Evolutionary conservation across 1,140 invertebrate species (phyloP).

Genomic region (Pachyrhynchus sulphureomaculatus): DNA sequence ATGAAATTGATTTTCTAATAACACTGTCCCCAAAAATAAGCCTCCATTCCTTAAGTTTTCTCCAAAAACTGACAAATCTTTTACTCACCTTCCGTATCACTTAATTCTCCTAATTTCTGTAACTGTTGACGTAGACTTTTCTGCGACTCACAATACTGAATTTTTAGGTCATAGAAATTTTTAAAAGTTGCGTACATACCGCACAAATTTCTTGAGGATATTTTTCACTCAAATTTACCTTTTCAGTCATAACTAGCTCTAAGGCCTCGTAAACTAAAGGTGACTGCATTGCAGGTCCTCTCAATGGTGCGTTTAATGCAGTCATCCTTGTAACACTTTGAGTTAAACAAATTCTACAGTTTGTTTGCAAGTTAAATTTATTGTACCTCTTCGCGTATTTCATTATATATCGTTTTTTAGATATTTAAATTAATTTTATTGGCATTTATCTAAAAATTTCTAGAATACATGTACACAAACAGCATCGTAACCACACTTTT

Average conservation of each 20-base stretch:
- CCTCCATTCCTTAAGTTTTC: not conserved
- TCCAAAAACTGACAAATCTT: no score
- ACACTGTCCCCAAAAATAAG: not conserved
- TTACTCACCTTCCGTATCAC: no score
- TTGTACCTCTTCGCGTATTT: constrained; percentile 18
- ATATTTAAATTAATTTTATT: no score
- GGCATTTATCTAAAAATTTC: no score
- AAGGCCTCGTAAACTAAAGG: constrained; percentile 16
- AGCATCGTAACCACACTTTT: no score
- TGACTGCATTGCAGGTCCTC: not conserved
- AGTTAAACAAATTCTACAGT: constrained; percentile 34
- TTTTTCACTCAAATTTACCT: constrained; percentile 5
- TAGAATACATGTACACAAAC: no score
- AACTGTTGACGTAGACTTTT: not conserved
- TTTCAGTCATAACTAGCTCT: constrained; percentile 16
- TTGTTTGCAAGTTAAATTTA: constrained; percentile 19
- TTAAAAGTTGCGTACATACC: constrained; percentile 29
- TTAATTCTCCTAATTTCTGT: not conserved
- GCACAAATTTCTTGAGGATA: constrained; percentile 32
- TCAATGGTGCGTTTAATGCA: constrained; percentile 4
- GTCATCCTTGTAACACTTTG: constrained; percentile 9
- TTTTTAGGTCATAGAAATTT: constrained; percentile 30
- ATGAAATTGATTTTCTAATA: not conserved
- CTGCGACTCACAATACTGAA: constrained; percentile 21
- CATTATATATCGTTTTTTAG: no score